Base-by-base conservation (phyloP, 2,888 invertebrate genomes). In the Agrotis segetum region DNA sequence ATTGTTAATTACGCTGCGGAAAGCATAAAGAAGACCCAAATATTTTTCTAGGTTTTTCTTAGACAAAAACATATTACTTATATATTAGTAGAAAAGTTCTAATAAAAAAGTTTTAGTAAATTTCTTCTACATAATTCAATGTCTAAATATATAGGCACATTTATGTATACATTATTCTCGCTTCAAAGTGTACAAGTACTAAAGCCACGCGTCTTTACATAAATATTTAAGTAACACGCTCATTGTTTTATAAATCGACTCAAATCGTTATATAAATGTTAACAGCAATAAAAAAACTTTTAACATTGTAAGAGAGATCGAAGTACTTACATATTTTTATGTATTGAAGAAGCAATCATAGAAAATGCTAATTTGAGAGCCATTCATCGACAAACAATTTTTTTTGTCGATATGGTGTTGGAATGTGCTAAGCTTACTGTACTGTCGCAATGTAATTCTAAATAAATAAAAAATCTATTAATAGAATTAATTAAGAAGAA, bases 171-270 rank as follows among this genome's bases (percentile, higher is more conserved):
- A n/a, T n/a, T n/a, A n/a, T n/a, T n/a, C n/a, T n/a, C n/a, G n/a
- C n/a, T n/a, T 19, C 14, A 19, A 55, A 55, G 11, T 13, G 46
- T 34, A 21, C 50, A 44, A 29, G 46, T 70, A 68, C 13, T 60
- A 70, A 17, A 24, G 70, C 84, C 87, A 86, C 87, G 85, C 85
- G 87, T 70, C 73, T 52, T 17, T 74, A 75, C 67, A 77, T 83
- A 86, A 88, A 88, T 87, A 88, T 88, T 89, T 81, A 74, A 84
- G 60, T 72, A 75, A 66, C 72, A 76, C 67, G 46, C 62, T 63
- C 76, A 71, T 77, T 87, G 84, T 85, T 88, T 86, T 77, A 84
- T 83, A 85, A 88, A 88, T 79, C 66, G 64, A 68, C 61, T 77
- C 75, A 50, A 77, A 74, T 59, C 62, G 78, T 79, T 76, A 83